Evolutionary conservation across 53 echinoderm and acorn worm species (phyloP), one percentile per base, ranked within the genome.

Genomic region (Luidia sarsii): DNA sequence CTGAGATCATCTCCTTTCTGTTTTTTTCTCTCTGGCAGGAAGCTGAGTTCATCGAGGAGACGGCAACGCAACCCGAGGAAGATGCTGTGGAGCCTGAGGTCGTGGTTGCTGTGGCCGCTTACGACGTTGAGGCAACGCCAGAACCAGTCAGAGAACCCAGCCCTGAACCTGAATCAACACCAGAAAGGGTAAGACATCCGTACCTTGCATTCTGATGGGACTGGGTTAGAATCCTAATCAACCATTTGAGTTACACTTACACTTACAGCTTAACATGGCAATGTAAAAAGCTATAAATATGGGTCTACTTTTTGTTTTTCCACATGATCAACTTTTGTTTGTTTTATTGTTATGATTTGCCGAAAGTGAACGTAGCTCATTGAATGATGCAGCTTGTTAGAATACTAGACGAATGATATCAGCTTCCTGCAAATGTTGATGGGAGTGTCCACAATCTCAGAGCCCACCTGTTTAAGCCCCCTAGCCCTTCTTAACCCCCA

Each of bases 181-280:
- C 70, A 51, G 53, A 53, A 53, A 77, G 77, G 77, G 77, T 77
- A 77, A 77, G 77, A 71, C n/a, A n/a, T n/a, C n/a, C n/a, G n/a
- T n/a, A n/a, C n/a, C n/a, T n/a, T n/a, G n/a, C n/a, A n/a, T n/a
- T n/a, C n/a, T n/a, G n/a, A n/a, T n/a, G n/a, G n/a, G n/a, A n/a
- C n/a, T n/a, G n/a, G n/a, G n/a, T n/a, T n/a, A n/a, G n/a, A n/a
- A n/a, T n/a, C n/a, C n/a, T n/a, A n/a, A n/a, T n/a, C n/a, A n/a
- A n/a, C n/a, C n/a, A n/a, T n/a, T n/a, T n/a, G n/a, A n/a, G n/a
- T n/a, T n/a, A n/a, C n/a, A n/a, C n/a, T n/a, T n/a, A n/a, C n/a
- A n/a, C n/a, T n/a, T n/a, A n/a, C n/a, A n/a, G n/a, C n/a, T n/a
- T n/a, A n/a, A n/a, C n/a, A n/a, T n/a, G n/a, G n/a, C n/a, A n/a